Evolutionary conservation across 2,888 invertebrate species (phyloP), one percentile per base, ranked within the genome.

Genomic region (Microctonus hyperodae): DNA sequence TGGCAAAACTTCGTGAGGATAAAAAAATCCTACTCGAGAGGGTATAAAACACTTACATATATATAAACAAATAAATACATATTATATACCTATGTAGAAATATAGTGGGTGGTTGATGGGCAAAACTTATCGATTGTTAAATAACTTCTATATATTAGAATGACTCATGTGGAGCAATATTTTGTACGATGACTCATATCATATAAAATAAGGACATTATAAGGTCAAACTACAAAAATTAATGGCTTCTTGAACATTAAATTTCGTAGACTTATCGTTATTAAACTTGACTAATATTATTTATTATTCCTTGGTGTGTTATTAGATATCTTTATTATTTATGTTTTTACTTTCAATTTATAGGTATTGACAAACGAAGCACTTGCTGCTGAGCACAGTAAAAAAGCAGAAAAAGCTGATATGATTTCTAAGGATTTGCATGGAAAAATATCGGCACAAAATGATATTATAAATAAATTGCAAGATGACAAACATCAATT

Each of bases 1-100:
- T 84, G 28, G 64, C 78, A 25, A 81, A 80, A 61, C 66, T 83
- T 5, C 75, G 82, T 3, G 83, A 84, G 57, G 84, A 84, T 40
- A 84, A 83, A 64, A 80, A 75, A 66, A 73, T 78, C 13, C 76
- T 84, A 0, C 65, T 81, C 1, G 80, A 82, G 16, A 84, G 83
- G 80, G 84, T 80, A 66, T 50, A 22, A 25, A 7, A n/a, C 7
- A 20, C 5, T 23, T 23, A n/a, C 9, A 35, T 6, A 35, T 22
- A 33, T 16, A 22, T 28, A 6, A 35, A 9, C 6, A 16, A 9
- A 16, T 16, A 33, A 16, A 3, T 3, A 28, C 28, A 5, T 7
- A 28, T 28, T 28, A 28, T 4, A 28, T 28, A 28, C n/a, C n/a
- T n/a, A n/a, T n/a, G 7, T 28, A 28, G 28, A 28, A 28, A 28